Evolutionary conservation across 2,113 vertebrate species (phyloP).

Genomic region (Cairina moschata): DNA sequence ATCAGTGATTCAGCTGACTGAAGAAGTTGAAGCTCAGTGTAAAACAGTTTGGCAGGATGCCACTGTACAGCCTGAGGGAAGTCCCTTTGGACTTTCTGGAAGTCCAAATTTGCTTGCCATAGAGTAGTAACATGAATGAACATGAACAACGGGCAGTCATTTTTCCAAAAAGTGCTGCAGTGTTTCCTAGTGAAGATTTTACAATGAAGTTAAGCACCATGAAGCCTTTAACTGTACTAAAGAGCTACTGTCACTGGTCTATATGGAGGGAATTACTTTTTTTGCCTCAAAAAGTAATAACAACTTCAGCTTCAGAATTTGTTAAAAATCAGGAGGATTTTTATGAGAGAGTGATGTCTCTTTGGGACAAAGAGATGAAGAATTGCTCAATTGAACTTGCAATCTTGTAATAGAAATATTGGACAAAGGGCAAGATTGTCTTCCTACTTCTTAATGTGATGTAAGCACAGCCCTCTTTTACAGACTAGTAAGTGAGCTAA

Average conservation of each 20-base stretch:
- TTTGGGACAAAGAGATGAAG: neutral
- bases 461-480: neutral
- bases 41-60: neutral
- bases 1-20: neutral
- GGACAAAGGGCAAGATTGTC: neutral
- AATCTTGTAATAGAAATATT: neutral
- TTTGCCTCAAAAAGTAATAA: neutral
- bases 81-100: neutral
- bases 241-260: neutral
- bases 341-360: neutral
- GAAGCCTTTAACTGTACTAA: neutral
- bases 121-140: neutral
- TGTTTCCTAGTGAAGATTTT: neutral
- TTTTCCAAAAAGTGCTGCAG: neutral
- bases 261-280: neutral
- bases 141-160: neutral
- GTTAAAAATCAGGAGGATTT: neutral
- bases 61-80: neutral
- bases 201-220: neutral
- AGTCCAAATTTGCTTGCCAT: neutral
- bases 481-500: neutral
- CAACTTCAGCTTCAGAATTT: neutral
- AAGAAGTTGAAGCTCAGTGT: neutral
- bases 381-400: neutral
- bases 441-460: neutral